A percentile compares a stretch with the other conserved stretches of the same genome.
phyloP scores from a whole-genome alignment of 2,113 vertebrate species.

The Cichladusa arquata region DNA sequence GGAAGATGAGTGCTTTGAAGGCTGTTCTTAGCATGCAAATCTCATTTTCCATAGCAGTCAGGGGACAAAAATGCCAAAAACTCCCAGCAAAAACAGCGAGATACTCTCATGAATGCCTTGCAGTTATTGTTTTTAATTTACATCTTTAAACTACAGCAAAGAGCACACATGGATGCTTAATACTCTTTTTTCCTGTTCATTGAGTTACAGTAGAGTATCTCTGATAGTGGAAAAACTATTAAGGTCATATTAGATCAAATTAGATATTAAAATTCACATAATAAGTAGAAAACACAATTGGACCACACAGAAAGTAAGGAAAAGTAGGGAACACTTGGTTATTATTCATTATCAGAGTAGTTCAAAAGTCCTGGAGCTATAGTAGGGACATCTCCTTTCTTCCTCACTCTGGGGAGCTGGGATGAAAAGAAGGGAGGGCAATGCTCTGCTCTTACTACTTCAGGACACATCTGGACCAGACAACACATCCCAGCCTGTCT shows the following conservation, averaged over 20 bases:
- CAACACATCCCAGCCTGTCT: neutral
- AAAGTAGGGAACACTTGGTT: neutral
- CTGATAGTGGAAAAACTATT: neutral
- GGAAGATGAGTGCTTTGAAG: neutral
- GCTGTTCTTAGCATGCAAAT: neutral
- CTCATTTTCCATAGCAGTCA: neutral
- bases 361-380: neutral
- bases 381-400: neutral
- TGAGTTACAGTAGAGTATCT: neutral
- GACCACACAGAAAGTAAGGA: neutral
- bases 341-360: neutral
- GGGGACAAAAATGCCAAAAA: neutral
- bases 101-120: neutral
- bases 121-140: neutral
- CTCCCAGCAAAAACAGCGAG: neutral
- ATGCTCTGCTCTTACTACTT: neutral
- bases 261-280: conserved; percentile 25
- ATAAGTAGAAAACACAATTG: neutral
- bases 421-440: neutral
- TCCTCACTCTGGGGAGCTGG: neutral
- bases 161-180: neutral
- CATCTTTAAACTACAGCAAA: neutral
- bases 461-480: neutral
- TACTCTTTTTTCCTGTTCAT: neutral
- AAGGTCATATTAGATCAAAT: neutral